A percentile compares a stretch with the other conserved stretches of the same genome.
These are phyloP conservation scores for Acanthoscelides obtectus DNA, from an alignment of 2,888 invertebrate genomes.

Conservation along the genomic window DNA sequence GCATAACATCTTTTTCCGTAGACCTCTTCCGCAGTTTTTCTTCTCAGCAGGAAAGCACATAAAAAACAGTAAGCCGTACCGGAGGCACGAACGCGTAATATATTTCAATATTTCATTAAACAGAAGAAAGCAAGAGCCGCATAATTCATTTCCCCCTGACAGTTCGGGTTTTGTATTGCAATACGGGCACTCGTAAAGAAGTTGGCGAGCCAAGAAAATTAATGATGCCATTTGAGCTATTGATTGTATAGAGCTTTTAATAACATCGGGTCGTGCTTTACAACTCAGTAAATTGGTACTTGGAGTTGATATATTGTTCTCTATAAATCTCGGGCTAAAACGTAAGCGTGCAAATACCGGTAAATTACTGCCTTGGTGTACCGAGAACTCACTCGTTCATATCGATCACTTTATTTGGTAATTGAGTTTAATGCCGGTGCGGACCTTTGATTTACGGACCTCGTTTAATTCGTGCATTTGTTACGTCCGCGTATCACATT, in stretches of 20 bases:
- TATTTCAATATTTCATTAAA: constrained; percentile 25
- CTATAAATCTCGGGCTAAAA: constrained; percentile 35
- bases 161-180: constrained; percentile 29
- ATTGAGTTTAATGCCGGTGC: constrained; percentile 28
- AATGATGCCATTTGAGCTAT: constrained; percentile 38
- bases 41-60: neutral
- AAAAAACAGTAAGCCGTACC: neutral
- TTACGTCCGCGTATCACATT: neutral
- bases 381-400: constrained; percentile 34
- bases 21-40: neutral
- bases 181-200: constrained; percentile 31
- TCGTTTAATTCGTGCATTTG: constrained; percentile 18
- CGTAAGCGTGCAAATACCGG: constrained; percentile 37
- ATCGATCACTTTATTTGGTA: constrained; percentile 35
- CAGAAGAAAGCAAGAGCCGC: constrained; percentile 27
- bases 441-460: constrained; percentile 20
- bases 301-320: constrained; percentile 36
- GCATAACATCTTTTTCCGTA: neutral
- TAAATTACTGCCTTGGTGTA: constrained; percentile 35
- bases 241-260: constrained; percentile 38
- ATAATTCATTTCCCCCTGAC: constrained; percentile 31
- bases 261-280: constrained; percentile 38
- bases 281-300: constrained; percentile 39
- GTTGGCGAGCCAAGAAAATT: constrained; percentile 35
- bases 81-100: constrained; percentile 19